Evolutionary conservation across 2,797 vertebrate species (phyloP), one percentile per base, ranked within the genome.

Genomic region (Vultur gryphus): DNA sequence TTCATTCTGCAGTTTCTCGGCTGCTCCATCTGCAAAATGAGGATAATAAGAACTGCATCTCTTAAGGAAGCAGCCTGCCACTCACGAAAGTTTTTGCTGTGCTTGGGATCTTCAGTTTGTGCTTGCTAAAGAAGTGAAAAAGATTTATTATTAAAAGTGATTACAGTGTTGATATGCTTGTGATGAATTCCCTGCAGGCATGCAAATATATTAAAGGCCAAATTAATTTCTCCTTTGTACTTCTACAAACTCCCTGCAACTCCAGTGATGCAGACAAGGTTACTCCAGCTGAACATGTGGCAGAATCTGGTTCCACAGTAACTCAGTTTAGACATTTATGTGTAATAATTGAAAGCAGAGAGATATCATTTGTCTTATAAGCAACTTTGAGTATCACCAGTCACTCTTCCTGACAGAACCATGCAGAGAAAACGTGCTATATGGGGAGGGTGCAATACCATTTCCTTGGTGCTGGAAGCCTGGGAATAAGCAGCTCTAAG

Each of bases 1-100:
- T 87, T 92, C 75, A 78, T 94, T 93, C 81, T 89, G 93, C 90
- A 93, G 46, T 91, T 94, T 92, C 84, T 95, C 1, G 1, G 76
- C 79, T 72, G 90, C 61, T 89, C 54, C 84, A 78, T 92, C 87
- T 89, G 92, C 84, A 92, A 89, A 95, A 96, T 51, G 78, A 89
- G 49, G 55, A 97, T 94, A 94, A 92, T 64, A 83, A 89, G 59
- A 88, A 77, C 21, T 7, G 44, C 46, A 19, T 65, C 48, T 84
- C 66, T 77, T 46, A 95, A 87, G 71, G 78, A 87, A 69, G 55
- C 57, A 16, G 8, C 67, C 41, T 76, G 78, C 37, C 25, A 67
- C 37, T 82, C 59, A 65, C 18, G 11, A 19, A 92, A 81, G 92
- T 77, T 94, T 95, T 87, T 96, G 94, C 75, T 92, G 73, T 72